phyloP scores from a whole-genome alignment of 1,140 invertebrate species.

The Panagrolaimus sp. region DNA sequence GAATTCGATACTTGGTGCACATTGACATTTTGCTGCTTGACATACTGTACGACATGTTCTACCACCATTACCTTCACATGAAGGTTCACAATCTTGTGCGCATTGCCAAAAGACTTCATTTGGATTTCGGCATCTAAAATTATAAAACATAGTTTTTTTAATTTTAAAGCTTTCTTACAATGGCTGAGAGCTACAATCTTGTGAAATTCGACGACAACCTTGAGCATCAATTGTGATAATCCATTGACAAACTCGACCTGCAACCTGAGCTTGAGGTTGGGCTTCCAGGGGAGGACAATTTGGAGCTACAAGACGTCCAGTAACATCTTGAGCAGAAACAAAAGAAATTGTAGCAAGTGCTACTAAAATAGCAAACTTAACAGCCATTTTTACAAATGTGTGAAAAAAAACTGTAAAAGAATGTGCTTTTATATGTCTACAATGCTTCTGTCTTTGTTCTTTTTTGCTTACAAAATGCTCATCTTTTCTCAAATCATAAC shows the following conservation, averaged over 20 bases:
- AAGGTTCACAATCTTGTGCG: slow-evolving; percentile 1
- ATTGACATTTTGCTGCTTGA: background rate
- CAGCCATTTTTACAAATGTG: no score
- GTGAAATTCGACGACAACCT: background rate
- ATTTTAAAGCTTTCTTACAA: background rate
- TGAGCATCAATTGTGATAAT: background rate
- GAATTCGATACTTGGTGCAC: background rate
- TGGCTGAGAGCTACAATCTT: background rate
- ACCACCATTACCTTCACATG: background rate
- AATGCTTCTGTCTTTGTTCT: no score
- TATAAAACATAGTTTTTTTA: background rate
- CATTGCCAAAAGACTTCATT: slow-evolving; percentile 4
- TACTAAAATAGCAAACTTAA: no score
- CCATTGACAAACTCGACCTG: background rate
- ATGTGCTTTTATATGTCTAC: no score
- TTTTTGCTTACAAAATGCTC: no score
- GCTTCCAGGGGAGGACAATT: slow-evolving; percentile 4
- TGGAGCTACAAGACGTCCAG: no score
- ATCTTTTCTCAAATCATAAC: no score
- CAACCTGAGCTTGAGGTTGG: background rate
- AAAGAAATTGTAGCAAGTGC: no score
- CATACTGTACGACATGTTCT: background rate
- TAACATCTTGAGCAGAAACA: no score
- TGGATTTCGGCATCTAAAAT: background rate
- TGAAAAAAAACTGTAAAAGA: no score